Base-by-base conservation (phyloP, 2,888 invertebrate genomes). In the Notodonta ziczac region DNA sequence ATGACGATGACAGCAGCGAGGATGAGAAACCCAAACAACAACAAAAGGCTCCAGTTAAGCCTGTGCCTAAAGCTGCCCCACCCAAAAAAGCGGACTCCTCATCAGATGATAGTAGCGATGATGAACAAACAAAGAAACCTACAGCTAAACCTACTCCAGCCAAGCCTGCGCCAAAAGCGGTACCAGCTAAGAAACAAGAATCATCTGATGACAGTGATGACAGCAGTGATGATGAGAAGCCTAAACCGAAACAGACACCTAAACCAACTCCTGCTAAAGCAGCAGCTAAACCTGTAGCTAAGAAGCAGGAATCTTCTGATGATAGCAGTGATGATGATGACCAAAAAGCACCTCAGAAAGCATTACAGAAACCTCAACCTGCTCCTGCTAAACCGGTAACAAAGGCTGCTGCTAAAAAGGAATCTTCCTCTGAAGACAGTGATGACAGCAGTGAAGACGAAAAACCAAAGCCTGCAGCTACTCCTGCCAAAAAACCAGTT, bases 51-150 rank as follows among this genome's bases (percentile, higher is more conserved):
- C 61, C 65, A 50, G 68, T 10, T 73, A 76, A 67, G 60, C 69
- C 73, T 57, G 70, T 75, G 54, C 71, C 61, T 5, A 82, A 85
- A 83, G 53, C 78, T 73, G 13, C 77, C 69, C 66, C 78, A 52
- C 66, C 65, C 10, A 80, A 83, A 55, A 86, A 88, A 73, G 86
- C 88, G 69, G 84, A 86, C 51, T 84, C 85, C 9, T 85, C 86
- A 12, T 89, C 90, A 65, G 89, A 90, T 32, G 90, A 90, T 42
- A 73, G 73, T 58, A 91, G 90, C 69, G 88, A 88, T 39, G 88
- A 89, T 61, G 92, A 93, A 48, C 67, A 68, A 56, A 86, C 84
- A 39, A 83, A 84, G 66, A 70, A 70, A 56, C 66, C 70, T 60
- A 80, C 69, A 73, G 73, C 69, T 56, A 16, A 35, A 35, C 35